Evolutionary conservation across 2,797 vertebrate species (phyloP), one percentile per base, ranked within the genome.

Genomic region (Karalla daura): DNA sequence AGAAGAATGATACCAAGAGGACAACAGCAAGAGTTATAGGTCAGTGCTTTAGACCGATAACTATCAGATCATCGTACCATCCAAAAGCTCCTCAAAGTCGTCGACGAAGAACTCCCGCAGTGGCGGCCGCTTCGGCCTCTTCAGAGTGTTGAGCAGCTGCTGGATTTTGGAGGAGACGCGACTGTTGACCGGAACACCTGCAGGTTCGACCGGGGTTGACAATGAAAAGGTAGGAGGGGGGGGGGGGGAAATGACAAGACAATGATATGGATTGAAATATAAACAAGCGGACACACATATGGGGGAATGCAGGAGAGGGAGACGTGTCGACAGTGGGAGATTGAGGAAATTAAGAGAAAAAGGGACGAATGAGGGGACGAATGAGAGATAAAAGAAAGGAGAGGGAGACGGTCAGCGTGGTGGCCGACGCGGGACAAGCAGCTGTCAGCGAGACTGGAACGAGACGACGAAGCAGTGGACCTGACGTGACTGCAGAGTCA

Each of bases 151-250:
- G 21, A 99, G 93, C 70, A 99, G 95, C 89, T 99, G 97, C 89
- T 98, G 97, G 91, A 99, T 99, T 91, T 97, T 99, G 70, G 96
- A 98, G 63, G 97, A 99, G 65, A 99, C 97, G 58, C 97, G 95
- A 89, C 97, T 98, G 90, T 94, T 97, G 84, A 97, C 96, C 6
- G 97, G 96, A 63, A 98, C 96, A 80, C 97, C 97, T 99, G 89
- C 11, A 85, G 36, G 80, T 65, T 37, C 43, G 64, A 76, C n/a
- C n/a, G 50, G 58, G 63, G 49, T 61, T 59, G 64, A 70, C 64
- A 80, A 72, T 37, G 44, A 70, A 72, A 69, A 39, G 21, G 44
- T 25, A 1, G 49, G 39, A 13, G 28, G 39, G 14, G 28, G 20
- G 23, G 35, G 7, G 41, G 64, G 58, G 66, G 80, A 70, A 33